Base-by-base conservation (phyloP, 2,113 vertebrate species). In the Heterochromis multidens region DNA sequence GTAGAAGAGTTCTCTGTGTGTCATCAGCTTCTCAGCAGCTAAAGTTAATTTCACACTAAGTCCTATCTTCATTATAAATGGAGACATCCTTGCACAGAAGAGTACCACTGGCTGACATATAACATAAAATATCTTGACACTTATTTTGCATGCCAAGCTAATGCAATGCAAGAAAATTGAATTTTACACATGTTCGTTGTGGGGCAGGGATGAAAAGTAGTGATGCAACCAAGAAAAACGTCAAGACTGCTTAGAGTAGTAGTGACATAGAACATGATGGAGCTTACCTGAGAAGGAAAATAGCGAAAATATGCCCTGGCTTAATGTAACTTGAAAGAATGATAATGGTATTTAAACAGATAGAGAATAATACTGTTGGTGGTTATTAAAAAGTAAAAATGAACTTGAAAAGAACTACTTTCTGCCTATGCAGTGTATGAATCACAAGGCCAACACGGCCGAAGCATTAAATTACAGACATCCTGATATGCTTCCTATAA, bases 11-110 rank as follows among this genome's bases (percentile, higher is more conserved):
- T 74, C 61, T 14, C 54, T 27, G 37, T 35, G 77, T 54, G 59
- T 54, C 61, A 54, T 84, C 19, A 63, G 49, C 56, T 67, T 74
- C 62, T 67, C 52, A 77, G 40, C 79, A 79, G 78, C 83, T 79
- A 4, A 70, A 88, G 21, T 60, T 79, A 81, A 89, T 83, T 52
- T 77, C 59, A 77, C 61, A 40, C 81, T 54, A 82, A 83, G 72
- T 67, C 77, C 70, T 21, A 63, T 83, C 70, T 81, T 83, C 40
- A 46, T 79, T 58, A 74, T 81, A 54, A 70, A 84, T 56, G 61
- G 40, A 60, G 63, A 74, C 46, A 74, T 90, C 80, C 49, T 80
- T 59, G n/a, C 33, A 31, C 60, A 80, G 57, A 83, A 29, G 49
- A 74, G 29, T 23, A 35, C 59, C 16, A 43, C 79, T 35, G 63